A percentile compares a stretch with the other conserved stretches of the same genome.
Conservation (phyloP, 2,888 invertebrate species). For the Brachyopa scutellaris region DNA sequence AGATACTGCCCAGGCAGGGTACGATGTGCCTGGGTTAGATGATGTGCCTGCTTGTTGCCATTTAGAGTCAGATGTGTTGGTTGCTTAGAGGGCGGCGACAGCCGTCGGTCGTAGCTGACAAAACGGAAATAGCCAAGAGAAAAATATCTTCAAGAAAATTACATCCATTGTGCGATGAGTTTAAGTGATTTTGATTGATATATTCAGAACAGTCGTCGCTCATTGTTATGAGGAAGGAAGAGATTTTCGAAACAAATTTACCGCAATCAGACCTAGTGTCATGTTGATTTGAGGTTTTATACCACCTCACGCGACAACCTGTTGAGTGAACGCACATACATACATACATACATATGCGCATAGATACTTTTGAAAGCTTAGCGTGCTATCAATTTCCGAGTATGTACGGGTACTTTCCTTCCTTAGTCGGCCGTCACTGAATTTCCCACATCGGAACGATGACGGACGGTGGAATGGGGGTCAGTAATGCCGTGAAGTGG, state of each 20-base stretch:
- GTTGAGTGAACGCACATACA: background rate
- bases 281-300: constrained; percentile 53
- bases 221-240: constrained; percentile 72
- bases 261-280: constrained; percentile 61
- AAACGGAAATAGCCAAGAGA: constrained; percentile 71
- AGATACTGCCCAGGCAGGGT: constrained; percentile 44
- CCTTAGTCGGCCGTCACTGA: constrained; percentile 39
- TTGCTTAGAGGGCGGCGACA: constrained; percentile 39
- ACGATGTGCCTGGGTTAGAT: constrained; percentile 40
- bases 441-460: constrained; percentile 48
- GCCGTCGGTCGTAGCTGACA: constrained; percentile 33
- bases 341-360: background rate
- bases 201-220: constrained; percentile 72
- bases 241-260: constrained; percentile 71
- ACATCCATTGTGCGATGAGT: constrained; percentile 70
- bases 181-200: constrained; percentile 73
- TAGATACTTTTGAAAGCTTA: constrained; percentile 44
- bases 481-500: constrained; percentile 68
- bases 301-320: constrained; percentile 10
- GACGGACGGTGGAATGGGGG: constrained; percentile 59
- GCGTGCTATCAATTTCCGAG: constrained; percentile 64
- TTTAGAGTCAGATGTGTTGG: constrained; percentile 38
- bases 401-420: constrained; percentile 41
- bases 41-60: constrained; percentile 18
- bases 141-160: constrained; percentile 72